Conservation (phyloP, 2,797 vertebrate species). For the Acropternis orthonyx region DNA sequence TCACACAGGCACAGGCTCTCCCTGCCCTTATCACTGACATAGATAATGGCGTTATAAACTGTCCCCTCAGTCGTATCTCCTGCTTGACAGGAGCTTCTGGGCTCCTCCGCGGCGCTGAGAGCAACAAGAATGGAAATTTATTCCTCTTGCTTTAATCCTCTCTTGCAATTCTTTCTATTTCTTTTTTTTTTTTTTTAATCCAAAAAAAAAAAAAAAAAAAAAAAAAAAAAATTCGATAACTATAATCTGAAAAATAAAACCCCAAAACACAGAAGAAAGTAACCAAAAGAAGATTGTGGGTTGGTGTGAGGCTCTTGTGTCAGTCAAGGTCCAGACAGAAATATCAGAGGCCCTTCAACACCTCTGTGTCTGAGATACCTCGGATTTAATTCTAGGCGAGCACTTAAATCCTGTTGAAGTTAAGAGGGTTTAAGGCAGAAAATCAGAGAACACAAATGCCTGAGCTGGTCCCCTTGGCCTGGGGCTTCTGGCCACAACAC, state of each 20-base stretch:
- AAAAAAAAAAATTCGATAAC: neutral
- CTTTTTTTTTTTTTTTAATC: neutral
- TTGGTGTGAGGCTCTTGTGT: neutral
- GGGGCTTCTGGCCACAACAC: neutral
- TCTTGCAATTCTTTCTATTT: rapidly evolving
- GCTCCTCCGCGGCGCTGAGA: rapidly evolving
- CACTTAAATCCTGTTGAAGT: neutral
- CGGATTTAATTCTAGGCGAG: neutral
- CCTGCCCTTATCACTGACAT: neutral
- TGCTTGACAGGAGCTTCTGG: neutral
- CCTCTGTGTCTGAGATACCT: neutral
- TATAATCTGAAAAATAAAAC: neutral
- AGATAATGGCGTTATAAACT: neutral
- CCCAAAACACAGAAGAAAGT: neutral
- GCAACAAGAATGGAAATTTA: neutral
- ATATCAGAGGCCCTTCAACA: neutral
- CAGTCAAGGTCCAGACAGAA: neutral
- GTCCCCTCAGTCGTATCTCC: neutral
- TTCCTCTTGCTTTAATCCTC: neutral
- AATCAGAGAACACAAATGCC: neutral
- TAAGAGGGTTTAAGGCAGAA: neutral
- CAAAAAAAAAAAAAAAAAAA: neutral
- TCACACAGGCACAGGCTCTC: neutral
- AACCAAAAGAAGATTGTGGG: rapidly evolving
- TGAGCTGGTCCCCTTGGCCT: neutral